Base-by-base conservation (phyloP, 1,140 invertebrate genomes). In the Proctacanthus coquilletti region DNA sequence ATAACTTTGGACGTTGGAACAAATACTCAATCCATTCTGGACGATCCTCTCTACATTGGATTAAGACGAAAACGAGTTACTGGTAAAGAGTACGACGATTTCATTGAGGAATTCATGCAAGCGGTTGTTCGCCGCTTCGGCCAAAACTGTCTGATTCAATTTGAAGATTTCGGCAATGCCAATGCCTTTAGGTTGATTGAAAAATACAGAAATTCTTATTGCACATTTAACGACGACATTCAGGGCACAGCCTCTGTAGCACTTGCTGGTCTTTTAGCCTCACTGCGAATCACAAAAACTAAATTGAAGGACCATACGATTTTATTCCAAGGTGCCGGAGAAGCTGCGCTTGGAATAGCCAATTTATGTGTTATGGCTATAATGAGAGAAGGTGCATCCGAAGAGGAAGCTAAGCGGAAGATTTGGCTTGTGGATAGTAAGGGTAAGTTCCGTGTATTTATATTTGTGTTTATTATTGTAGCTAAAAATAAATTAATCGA, bases 91-190 rank as follows among this genome's bases (percentile, higher is more conserved):
- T 98, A 96, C 61, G 88, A 97, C 53, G 80, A 84, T 5, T 84
- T 98, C 42, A 67, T 99, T 25, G 93, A 98, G 32, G 96, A 98
- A 66, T 98, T 98, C 56, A 96, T 99, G 89, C 53, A 77, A 32
- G 87, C 93, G 0, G 81, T 80, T 13, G 79, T 94, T 0, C 71
- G 74, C 40, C 73, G 86, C 45, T 94, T 76, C 51, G 83, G 84
- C 0, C 75, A 81, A 51, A 87, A 80, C 50, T 78, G 76, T 21
- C 64, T 88, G 5, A 86, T 87, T 35, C 70, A 96, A 62, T 95
- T 94, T 64, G 91, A 96, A 66, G 91, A 97, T 64, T 97, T 97
- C 56, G 91, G 75, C 5, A 91, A 93, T 45, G 63, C 74, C 0
- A 94, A 93, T 63, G 89, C 93, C 4, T 92, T 93, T 62, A 65